Evolutionary conservation across 2,113 vertebrate genomes (phyloP).

Genomic region (Pollimyrus isidori): DNA sequence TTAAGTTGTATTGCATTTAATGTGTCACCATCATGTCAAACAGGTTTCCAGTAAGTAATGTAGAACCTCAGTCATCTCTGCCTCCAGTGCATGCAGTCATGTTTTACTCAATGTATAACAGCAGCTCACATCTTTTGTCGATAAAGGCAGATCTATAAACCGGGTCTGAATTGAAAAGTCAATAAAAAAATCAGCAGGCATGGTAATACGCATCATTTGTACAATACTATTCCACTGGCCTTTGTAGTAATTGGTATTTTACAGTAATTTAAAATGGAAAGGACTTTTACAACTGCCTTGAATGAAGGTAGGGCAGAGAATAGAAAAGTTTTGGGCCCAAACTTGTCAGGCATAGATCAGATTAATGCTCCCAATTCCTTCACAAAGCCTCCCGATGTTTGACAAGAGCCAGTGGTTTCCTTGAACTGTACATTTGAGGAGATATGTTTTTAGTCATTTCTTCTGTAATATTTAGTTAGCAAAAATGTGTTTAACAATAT

Average conservation of each 20-base stretch:
- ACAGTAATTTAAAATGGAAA: conserved; percentile 16
- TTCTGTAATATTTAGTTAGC: neutral
- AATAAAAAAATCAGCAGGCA: conserved; percentile 55
- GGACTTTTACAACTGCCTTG: neutral
- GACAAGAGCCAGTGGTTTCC: neutral
- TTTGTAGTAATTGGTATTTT: conserved; percentile 63
- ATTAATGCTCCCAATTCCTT: neutral
- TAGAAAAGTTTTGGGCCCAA: conserved; percentile 24
- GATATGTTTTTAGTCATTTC: neutral
- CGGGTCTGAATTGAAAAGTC: conserved; percentile 67
- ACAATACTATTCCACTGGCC: conserved; percentile 62
- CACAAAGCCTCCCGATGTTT: neutral
- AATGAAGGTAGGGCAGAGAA: conserved; percentile 15
- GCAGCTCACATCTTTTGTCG: conserved; percentile 67
- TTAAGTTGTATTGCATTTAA: neutral
- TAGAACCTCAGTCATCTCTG: neutral
- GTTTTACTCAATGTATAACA: conserved; percentile 75
- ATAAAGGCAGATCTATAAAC: conserved; percentile 68
- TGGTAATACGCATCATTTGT: conserved; percentile 68
- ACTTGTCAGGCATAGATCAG: neutral
- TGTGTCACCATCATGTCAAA: neutral
- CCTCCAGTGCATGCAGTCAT: conserved; percentile 44
- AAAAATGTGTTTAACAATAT: neutral
- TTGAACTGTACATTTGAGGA: neutral
- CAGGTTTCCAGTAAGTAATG: neutral